phyloP scores from a whole-genome alignment of 2,888 invertebrate genomes.

The Dichetophora obliterata region DNA sequence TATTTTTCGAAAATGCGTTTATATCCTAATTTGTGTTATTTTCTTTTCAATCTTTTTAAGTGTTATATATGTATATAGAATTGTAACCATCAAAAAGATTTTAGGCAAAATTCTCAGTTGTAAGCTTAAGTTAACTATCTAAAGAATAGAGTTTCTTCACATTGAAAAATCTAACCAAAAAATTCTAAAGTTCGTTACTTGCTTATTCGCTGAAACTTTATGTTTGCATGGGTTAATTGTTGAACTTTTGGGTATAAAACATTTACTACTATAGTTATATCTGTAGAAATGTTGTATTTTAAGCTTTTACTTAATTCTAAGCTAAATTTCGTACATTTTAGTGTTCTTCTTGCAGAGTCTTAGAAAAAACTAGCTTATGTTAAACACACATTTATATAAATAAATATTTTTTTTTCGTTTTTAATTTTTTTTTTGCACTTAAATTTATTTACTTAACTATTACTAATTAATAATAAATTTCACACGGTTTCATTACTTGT shows the following conservation, averaged over 20 bases:
- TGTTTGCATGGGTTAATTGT: slow-evolving; percentile 12
- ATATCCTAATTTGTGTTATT: too few relatives aligned
- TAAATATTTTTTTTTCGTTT: slow-evolving; percentile 22
- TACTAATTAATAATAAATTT: background rate
- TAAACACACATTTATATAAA: slow-evolving; percentile 9
- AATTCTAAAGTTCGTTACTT: background rate
- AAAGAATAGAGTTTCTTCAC: too few relatives aligned
- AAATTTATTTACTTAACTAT: background rate
- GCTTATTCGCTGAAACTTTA: slow-evolving; percentile 1
- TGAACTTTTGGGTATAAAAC: slow-evolving; percentile 34
- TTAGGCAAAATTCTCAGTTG: too few relatives aligned
- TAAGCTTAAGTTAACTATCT: too few relatives aligned
- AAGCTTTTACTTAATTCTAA: slow-evolving; percentile 2
- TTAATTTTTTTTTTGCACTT: slow-evolving; percentile 35
- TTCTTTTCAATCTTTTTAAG: too few relatives aligned
- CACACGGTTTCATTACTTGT: slow-evolving; percentile 9
- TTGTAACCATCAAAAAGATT: too few relatives aligned
- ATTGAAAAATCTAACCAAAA: too few relatives aligned
- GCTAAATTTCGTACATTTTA: slow-evolving; percentile 13
- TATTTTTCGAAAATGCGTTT: too few relatives aligned
- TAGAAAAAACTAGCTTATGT: too few relatives aligned
- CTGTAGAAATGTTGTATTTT: background rate
- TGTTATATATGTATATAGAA: too few relatives aligned
- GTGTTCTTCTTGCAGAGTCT: too few relatives aligned
- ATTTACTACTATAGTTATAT: slow-evolving; percentile 23